Base-by-base conservation (phyloP, 2,888 invertebrate genomes). In the Scrobipalpa atriplicella region DNA sequence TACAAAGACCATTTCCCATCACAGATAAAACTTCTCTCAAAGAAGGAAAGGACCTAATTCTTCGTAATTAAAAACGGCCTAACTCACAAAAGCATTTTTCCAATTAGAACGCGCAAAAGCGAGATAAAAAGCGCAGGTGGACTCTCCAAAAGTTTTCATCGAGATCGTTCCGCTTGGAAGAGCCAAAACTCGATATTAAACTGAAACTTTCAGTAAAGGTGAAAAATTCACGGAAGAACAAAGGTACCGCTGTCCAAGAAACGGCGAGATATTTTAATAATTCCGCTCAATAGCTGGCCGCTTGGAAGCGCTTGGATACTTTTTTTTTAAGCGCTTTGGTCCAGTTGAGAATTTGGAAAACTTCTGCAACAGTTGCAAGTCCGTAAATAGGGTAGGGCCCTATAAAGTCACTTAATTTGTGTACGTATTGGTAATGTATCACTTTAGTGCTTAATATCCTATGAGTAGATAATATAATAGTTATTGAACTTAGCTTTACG, bases 121-220 rank as follows among this genome's bases (percentile, higher is more conserved):
- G 2, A 67, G 66, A 66, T 68, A 70, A 70, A 70, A 68, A 68
- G 66, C 70, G 64, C 70, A 70, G 70, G 70, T 70, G 70, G 41
- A 66, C 56, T 47, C 47, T n/a, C 47, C 11, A 11, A 10, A 39
- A 66, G 67, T 64, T 67, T 68, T 67, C 64, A 67, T 65, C 67
- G 63, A 64, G 63, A 67, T 70, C 67, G 65, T 69, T 64, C 62
- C 70, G 68, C 67, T 67, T 51, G 38, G 47, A 56, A 64, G 67
- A 62, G 62, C 63, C 63, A 68, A 68, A 69, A 70, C 69, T 71
- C 71, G 69, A 71, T 71, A 71, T 71, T 70, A 71, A 71, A 68
- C 64, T 68, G n/a, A 47, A 68, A 65, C 16, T 62, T 47, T 18
- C 38, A 39, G 52, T 36, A 21, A 67, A 71, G 69, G 69, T 71